A percentile compares a stretch with the other conserved stretches of the same genome.
These are phyloP conservation scores for Tangara arthus DNA, from an alignment of 2,797 vertebrate species.

Conservation along the genomic window DNA sequence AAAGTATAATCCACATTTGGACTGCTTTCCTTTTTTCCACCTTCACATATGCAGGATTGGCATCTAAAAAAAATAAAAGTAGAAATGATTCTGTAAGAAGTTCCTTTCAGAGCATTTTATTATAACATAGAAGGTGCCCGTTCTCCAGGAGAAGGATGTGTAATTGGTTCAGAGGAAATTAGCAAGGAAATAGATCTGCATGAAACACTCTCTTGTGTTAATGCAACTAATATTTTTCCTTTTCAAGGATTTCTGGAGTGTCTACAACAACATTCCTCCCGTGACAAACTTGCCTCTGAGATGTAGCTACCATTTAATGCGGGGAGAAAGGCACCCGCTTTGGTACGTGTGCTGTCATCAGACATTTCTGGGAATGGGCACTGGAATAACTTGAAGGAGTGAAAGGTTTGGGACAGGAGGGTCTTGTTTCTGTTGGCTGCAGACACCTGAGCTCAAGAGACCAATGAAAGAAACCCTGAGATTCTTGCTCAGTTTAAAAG, in stretches of 20 bases:
- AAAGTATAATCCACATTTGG: not conserved
- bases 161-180: not conserved
- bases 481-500: not conserved
- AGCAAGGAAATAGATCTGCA: not conserved
- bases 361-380: not conserved
- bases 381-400: not conserved
- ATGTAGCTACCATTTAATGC: constrained; percentile 95
- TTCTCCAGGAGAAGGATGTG: not conserved
- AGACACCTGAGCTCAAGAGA: not conserved
- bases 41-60: not conserved
- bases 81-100: not conserved
- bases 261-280: constrained; percentile 94
- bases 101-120: not conserved
- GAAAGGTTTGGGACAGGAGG: not conserved
- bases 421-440: not conserved
- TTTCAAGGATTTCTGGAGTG: constrained; percentile 93
- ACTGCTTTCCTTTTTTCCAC: not conserved
- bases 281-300: constrained; percentile 87
- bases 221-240: not conserved
- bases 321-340: constrained; percentile 89
- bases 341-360: constrained; percentile 77
- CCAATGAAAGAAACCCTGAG: not conserved
- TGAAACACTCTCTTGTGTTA: not conserved
- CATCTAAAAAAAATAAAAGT: not conserved
- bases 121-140: not conserved